Evolutionary conservation across 2,888 invertebrate genomes (phyloP).

Genomic region (Globia sparganii): DNA sequence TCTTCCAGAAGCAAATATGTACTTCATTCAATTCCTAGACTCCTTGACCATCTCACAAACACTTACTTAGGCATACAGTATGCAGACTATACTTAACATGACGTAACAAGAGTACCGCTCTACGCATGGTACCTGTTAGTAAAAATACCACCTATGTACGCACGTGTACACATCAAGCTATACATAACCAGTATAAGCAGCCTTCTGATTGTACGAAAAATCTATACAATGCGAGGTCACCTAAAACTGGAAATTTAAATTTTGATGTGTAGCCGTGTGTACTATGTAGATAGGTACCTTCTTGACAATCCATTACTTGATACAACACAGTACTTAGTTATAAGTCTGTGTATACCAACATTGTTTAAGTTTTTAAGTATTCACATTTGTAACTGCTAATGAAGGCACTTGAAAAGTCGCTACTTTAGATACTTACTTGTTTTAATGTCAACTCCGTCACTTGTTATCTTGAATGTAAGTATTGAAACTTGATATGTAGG

Average conservation of each 20-base stretch:
- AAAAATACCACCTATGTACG: neutral
- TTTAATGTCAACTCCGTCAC: conserved; percentile 16
- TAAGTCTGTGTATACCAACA: conserved; percentile 24
- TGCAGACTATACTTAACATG: neutral
- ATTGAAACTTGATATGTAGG: conserved; percentile 16
- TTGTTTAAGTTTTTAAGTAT: conserved; percentile 36
- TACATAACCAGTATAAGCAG: neutral
- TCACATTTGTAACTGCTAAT: conserved; percentile 27
- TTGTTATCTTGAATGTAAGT: neutral
- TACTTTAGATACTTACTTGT: conserved; percentile 6
- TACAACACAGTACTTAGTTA: conserved; percentile 13
- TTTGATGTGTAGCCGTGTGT: neutral
- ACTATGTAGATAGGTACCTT: conserved; percentile 1
- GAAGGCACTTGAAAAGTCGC: conserved; percentile 22
- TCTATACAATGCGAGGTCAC: neutral
- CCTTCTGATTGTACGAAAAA: neutral
- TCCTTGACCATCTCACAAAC: conserved; percentile 7
- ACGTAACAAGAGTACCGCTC: neutral
- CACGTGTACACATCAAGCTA: neutral
- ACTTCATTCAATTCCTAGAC: neutral
- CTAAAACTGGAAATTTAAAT: neutral
- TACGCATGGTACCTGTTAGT: neutral
- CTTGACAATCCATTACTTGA: conserved; percentile 54
- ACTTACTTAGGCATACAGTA: neutral
- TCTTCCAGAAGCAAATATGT: conserved; percentile 26